These are phyloP conservation scores for Cherax quadricarinatus DNA, from an alignment of 1,140 invertebrate genomes.

Conservation along the genomic window DNA sequence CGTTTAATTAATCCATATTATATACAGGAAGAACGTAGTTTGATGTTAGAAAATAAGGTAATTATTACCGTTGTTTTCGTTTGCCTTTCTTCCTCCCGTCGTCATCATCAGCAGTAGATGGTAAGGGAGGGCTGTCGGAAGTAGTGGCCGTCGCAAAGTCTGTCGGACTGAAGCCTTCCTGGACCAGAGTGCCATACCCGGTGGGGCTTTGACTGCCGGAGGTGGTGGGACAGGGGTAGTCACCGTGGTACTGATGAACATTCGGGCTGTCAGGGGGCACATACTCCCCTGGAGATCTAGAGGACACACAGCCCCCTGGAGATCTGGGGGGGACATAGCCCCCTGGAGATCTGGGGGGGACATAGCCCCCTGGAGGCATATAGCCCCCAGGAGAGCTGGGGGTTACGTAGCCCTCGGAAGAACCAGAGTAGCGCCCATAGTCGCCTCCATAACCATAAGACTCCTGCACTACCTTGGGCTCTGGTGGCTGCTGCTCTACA, in stretches of 20 bases:
- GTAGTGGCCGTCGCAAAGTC: neutral
- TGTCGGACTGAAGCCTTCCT: neutral
- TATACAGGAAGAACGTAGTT: neutral
- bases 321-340: neutral
- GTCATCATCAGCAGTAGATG: neutral
- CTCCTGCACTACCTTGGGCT: neutral
- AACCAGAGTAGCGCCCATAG: neutral
- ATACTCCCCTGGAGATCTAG: neutral
- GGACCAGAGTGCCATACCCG: neutral
- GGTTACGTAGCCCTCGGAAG: neutral
- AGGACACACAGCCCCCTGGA: neutral
- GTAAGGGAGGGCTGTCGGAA: neutral
- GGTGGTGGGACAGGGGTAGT: neutral
- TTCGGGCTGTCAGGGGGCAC: neutral
- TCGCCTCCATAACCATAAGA: neutral
- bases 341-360: neutral
- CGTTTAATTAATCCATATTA: too few species aligned
- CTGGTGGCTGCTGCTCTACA: neutral
- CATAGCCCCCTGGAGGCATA: neutral
- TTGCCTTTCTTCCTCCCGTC: neutral
- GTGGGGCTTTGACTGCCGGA: neutral
- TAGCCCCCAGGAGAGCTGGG: neutral
- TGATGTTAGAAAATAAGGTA: neutral
- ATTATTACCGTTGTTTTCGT: constrained; percentile 6
- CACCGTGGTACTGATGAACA: neutral